Percentiles rank a stretch among this genome's conserved stretches.
Conservation (phyloP, 2,888 invertebrate genomes). For the Drosophila incognita region DNA sequence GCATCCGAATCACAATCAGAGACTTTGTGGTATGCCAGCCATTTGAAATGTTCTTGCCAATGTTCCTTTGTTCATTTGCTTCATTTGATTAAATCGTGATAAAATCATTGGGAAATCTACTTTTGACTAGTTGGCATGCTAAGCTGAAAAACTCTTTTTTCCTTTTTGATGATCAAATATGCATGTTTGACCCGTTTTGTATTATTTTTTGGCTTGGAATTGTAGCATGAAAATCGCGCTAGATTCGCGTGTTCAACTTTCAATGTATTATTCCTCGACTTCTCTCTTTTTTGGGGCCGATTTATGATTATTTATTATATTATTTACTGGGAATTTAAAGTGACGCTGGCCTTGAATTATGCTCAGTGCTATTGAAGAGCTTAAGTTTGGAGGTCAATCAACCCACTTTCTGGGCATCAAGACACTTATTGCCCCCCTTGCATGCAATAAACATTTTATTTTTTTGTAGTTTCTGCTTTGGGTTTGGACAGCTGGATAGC, state of each 20-base stretch:
- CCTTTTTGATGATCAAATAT: neutral
- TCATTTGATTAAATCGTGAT: constrained; percentile 20
- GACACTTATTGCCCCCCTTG: constrained; percentile 12
- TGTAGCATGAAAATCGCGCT: neutral
- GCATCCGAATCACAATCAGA: constrained; percentile 12
- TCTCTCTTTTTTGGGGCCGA: no score
- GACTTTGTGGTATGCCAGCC: constrained; percentile 2
- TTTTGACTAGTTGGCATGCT: neutral
- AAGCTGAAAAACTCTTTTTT: neutral
- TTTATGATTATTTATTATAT: neutral
- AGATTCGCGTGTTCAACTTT: neutral
- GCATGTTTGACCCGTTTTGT: neutral
- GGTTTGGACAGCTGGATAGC: constrained; percentile 54
- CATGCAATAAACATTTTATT: neutral
- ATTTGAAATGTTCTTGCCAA: constrained; percentile 1
- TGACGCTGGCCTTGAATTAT: neutral
- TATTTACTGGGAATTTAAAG: neutral
- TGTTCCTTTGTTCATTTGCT: constrained; percentile 3
- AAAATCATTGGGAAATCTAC: constrained; percentile 17
- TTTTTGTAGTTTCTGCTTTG: constrained; percentile 7
- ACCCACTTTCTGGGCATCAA: constrained; percentile 25
- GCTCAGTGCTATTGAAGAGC: constrained; percentile 8
- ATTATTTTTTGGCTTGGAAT: neutral
- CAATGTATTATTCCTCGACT: neutral
- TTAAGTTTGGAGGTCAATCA: constrained; percentile 53